Conservation (phyloP, 2,797 vertebrate species). For the Melanotaenia parkinsoni region DNA sequence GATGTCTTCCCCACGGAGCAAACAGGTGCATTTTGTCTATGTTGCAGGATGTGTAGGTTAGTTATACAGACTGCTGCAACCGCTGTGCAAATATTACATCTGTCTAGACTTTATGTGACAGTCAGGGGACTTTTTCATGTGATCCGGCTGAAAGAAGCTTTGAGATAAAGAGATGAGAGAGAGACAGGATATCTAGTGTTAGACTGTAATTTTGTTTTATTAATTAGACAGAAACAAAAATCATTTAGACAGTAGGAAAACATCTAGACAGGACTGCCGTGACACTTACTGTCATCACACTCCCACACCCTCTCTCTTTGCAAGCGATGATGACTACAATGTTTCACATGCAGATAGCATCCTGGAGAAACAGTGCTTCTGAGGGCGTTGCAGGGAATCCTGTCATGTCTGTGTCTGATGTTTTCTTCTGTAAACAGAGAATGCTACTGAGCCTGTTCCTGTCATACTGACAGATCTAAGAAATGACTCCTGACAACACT, state of each 20-base stretch:
- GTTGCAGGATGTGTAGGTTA: constrained; percentile 46
- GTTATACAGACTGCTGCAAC: constrained; percentile 2
- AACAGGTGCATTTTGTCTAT: constrained; percentile 26
- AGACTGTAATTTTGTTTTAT: not conserved
- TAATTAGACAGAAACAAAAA: constrained; percentile 7
- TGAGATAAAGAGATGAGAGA: not conserved
- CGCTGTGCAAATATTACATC: constrained; percentile 40
- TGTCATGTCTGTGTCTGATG: constrained; percentile 23
- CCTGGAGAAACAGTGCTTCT: constrained; percentile 11
- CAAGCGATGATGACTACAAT: constrained; percentile 1
- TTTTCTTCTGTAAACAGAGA: constrained; percentile 39
- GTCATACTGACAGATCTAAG: constrained; percentile 3
- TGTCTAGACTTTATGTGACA: constrained; percentile 26
- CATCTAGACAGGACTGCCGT: not conserved
- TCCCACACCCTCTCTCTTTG: constrained; percentile 30
- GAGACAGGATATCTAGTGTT: too few species aligned
- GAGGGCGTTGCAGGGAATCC: constrained; percentile 36
- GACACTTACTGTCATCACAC: constrained; percentile 36
- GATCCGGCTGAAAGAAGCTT: constrained; percentile 7
- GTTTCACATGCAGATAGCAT: constrained; percentile 14
- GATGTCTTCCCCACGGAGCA: constrained; percentile 18
- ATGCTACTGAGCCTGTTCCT: constrained; percentile 65
- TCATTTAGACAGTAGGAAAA: constrained; percentile 5
- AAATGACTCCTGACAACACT: constrained; percentile 7
- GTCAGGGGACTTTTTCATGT: constrained; percentile 18